Evolutionary conservation across 2,888 invertebrate species (phyloP).

Genomic region (Philereme transversata): DNA sequence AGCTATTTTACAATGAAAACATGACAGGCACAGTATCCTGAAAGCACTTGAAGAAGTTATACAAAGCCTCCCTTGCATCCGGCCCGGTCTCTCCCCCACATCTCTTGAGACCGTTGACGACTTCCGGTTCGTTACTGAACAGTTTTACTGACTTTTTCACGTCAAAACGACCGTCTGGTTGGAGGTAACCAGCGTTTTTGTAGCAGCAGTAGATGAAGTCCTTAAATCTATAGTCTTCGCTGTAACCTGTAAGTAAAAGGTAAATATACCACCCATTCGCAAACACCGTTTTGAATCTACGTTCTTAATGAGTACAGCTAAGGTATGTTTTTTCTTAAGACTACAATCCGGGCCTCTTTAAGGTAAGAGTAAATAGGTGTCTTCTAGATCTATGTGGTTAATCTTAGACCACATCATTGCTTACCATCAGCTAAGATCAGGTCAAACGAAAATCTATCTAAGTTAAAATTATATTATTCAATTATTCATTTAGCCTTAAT

Average conservation of each 20-base stretch:
- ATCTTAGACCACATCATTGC: no score
- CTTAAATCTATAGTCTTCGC: constrained; percentile 25
- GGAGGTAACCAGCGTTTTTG: constrained; percentile 19
- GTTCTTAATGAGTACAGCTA: no score
- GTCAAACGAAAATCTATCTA: no score
- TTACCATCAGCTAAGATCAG: no score
- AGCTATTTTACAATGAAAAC: constrained; percentile 6
- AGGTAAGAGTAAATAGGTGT: no score
- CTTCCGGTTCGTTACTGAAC: constrained; percentile 17
- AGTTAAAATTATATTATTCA: no score
- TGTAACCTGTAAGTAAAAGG: constrained; percentile 14
- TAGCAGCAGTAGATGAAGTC: constrained; percentile 30
- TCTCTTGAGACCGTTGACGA: constrained; percentile 16
- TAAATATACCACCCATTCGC: no score
- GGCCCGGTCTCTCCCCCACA: constrained; percentile 22
- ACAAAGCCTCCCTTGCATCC: constrained; percentile 19
- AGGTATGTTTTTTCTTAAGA: no score
- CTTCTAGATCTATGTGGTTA: no score
- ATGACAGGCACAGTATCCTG: constrained; percentile 26
- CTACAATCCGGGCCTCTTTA: no score
- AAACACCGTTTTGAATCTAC: no score
- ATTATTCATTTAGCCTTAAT: no score
- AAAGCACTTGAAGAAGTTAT: constrained; percentile 35
- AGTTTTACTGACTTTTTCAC: constrained; percentile 11
- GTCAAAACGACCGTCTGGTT: constrained; percentile 21